These are phyloP conservation scores for Diabrotica virgifera DNA, from an alignment of 1,140 invertebrate genomes.

Conservation along the genomic window DNA sequence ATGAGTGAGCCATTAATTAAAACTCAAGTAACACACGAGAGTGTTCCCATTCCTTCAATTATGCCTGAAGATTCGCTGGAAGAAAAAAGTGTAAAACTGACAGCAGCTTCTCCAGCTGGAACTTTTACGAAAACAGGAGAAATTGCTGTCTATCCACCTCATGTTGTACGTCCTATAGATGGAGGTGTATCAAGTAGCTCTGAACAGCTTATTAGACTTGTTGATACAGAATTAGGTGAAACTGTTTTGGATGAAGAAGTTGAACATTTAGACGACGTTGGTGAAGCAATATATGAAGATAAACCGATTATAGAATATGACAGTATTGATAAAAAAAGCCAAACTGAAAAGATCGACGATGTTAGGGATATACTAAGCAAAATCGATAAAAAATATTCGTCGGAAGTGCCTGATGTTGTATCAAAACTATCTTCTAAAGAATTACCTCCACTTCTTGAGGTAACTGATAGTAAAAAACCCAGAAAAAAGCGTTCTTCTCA, in stretches of 20 bases:
- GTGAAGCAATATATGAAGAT: neutral
- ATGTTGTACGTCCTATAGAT: neutral
- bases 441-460: neutral
- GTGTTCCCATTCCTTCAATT: too few species aligned
- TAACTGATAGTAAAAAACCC: constrained; percentile 8
- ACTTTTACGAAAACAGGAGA: too few species aligned
- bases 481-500: constrained; percentile 24
- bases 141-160: too few species aligned
- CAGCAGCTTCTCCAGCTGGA: too few species aligned
- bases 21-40: too few species aligned
- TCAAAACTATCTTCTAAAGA: constrained; percentile 23
- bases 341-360: neutral
- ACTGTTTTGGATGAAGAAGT: neutral
- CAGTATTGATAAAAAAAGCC: neutral
- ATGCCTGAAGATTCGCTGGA: too few species aligned
- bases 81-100: too few species aligned
- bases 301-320: neutral
- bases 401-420: constrained; percentile 24
- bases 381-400: constrained; percentile 1
- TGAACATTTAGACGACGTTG: neutral
- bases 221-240: constrained; percentile 5
- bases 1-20: too few species aligned
- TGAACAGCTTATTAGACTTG: neutral
- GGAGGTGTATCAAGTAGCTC: neutral
- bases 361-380: neutral